Evolutionary conservation across 2,113 vertebrate species (phyloP), one percentile per base, ranked within the genome.

Genomic region (Hoplias malabaricus): DNA sequence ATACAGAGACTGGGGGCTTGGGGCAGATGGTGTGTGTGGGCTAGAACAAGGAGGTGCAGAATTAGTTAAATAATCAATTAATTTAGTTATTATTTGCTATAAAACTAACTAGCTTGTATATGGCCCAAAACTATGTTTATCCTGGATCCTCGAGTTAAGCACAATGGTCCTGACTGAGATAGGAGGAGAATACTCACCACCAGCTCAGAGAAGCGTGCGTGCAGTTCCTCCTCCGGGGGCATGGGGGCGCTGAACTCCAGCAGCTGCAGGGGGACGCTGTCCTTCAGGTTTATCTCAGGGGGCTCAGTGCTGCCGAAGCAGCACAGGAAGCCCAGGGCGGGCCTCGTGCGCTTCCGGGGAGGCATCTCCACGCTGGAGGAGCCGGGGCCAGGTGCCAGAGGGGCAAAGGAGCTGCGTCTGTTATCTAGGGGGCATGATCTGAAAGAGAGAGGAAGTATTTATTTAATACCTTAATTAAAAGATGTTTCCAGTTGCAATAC

Each of bases 211-310:
- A 98, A 99, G 54, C 96, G 92, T 34, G 96, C 93, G 27, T 98
- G 95, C 71, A 99, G 94, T 82, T 99, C 97, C 48, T 98, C 97
- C 0, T 93, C 89, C 7, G 94, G 94, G 0, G 96, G 97, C 79
- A 99, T 96, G 54, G 97, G 96, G 68, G 95, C 91, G 29, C 95
- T 95, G 88, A 98, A 98, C 87, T 99, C 97, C 90, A 98, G 90
- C 84, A 96, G 94, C 71, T 99, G 96, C 75, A 99, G 91, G 0
- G 97, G 95, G 62, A 95, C 94, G 61, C 86, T 97, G 89, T 99
- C 96, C 89, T 94, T 98, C 69, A 98, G 94, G 89, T 98, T 97
- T 90, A 99, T 98, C 92, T 99, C 96, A 0, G 92, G 96, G 59
- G 95, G 94, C 84, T 97, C 94, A 0, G 88, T 96, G 85, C 95